These are phyloP conservation scores for Agapetus fuscipes DNA, from an alignment of 2,888 invertebrate species.

Conservation along the genomic window DNA sequence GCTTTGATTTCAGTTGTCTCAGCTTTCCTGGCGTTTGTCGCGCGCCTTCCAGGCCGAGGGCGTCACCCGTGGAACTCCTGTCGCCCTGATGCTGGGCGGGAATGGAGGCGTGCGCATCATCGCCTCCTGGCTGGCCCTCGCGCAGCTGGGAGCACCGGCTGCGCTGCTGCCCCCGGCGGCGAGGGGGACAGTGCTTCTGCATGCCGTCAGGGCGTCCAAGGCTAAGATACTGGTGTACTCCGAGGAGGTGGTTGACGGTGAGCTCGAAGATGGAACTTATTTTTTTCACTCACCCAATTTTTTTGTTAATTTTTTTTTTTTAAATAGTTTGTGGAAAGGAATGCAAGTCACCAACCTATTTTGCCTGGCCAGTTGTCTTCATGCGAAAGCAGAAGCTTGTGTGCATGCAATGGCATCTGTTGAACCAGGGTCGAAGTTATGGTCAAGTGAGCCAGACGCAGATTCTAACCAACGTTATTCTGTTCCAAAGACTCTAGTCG, in stretches of 20 bases:
- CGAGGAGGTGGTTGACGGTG: conserved; percentile 29
- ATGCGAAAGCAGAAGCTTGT: too few relatives aligned
- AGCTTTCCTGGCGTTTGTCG: conserved; percentile 32
- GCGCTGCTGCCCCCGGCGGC: conserved; percentile 88
- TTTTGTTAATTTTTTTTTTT: too few relatives aligned
- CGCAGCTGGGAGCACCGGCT: conserved; percentile 70
- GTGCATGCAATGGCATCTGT: too few relatives aligned
- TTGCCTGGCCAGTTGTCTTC: too few relatives aligned
- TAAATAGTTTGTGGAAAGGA: too few relatives aligned
- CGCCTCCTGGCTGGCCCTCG: conserved; percentile 82
- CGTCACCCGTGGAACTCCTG: conserved; percentile 62
- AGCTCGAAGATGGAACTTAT: too few relatives aligned
- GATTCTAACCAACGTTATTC: too few relatives aligned
- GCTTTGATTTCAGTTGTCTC: conserved; percentile 6
- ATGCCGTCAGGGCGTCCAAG: conserved; percentile 70
- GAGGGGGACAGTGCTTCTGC: conserved; percentile 63
- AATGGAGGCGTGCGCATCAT: conserved; percentile 78
- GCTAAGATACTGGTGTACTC: conserved; percentile 73
- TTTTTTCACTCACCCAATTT: too few relatives aligned
- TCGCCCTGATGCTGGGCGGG: conserved; percentile 85
- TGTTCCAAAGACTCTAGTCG: too few relatives aligned
- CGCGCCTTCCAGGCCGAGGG: conserved; percentile 47
- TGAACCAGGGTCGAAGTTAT: too few relatives aligned
- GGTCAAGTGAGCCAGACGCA: too few relatives aligned
- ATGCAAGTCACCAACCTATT: too few relatives aligned